Conservation (phyloP, 2,113 vertebrate genomes). For the Dromas ardeola region DNA sequence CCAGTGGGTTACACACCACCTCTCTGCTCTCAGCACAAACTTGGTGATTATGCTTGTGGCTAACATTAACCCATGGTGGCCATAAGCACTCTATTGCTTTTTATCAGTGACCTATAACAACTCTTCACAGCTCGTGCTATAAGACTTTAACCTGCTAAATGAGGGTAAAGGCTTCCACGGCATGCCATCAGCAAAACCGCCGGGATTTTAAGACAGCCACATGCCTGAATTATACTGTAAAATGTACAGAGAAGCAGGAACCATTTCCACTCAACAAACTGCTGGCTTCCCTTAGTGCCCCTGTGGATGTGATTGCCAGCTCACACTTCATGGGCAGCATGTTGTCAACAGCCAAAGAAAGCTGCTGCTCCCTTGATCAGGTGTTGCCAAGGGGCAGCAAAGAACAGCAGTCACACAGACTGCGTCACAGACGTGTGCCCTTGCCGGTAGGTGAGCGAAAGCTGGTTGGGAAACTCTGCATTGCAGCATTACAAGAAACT, state of each 20-base stretch:
- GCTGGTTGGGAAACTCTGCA: neutral
- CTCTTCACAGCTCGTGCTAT: neutral
- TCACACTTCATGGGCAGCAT: accelerated
- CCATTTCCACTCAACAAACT: neutral
- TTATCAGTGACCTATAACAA: slow-evolving; percentile 18
- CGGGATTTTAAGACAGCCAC: neutral
- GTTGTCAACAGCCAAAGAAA: neutral
- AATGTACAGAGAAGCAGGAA: neutral
- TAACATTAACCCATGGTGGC: neutral
- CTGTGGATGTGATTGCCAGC: neutral
- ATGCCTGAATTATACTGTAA: neutral
- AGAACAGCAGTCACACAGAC: neutral
- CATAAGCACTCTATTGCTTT: neutral
- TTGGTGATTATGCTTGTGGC: neutral
- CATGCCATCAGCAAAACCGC: neutral
- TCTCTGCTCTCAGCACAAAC: neutral
- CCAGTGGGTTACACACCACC: neutral
- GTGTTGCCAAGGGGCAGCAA: neutral
- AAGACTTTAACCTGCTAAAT: neutral
- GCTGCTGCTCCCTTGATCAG: neutral
- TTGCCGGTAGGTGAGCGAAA: neutral
- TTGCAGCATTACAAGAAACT: neutral
- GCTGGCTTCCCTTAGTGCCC: neutral
- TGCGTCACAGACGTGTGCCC: neutral
- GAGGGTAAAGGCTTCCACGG: neutral